Conservation (phyloP, 2,113 vertebrate species). For the Larimichthys crocea region DNA sequence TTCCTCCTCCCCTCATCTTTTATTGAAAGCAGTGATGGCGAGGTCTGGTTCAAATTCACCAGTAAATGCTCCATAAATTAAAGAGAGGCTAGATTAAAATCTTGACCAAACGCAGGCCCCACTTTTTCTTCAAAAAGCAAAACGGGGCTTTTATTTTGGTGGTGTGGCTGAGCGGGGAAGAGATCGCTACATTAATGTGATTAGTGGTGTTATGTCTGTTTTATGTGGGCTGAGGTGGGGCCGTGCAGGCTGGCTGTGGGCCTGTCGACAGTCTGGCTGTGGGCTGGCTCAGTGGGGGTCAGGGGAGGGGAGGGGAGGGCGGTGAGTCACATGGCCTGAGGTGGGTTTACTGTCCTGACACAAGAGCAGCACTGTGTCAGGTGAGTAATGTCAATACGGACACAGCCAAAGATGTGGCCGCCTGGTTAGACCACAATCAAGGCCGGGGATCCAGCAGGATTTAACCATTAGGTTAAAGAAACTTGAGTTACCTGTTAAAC, state of each 20-base stretch:
- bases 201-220: constrained; percentile 81
- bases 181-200: constrained; percentile 79
- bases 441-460: not conserved
- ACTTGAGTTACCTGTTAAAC: constrained; percentile 7
- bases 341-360: constrained; percentile 39
- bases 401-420: constrained; percentile 26
- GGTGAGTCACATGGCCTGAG: constrained; percentile 41
- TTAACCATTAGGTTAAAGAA: constrained; percentile 1
- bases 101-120: constrained; percentile 70
- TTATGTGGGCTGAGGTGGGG: constrained; percentile 78
- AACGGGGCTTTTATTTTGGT: constrained; percentile 70
- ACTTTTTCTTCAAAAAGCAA: constrained; percentile 62
- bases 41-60: constrained; percentile 81
- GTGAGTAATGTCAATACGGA: constrained; percentile 38
- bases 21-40: constrained; percentile 77
- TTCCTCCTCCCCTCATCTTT: constrained; percentile 59
- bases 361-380: constrained; percentile 40
- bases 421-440: constrained; percentile 30
- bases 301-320: not conserved
- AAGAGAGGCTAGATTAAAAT: constrained; percentile 76
- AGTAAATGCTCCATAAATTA: constrained; percentile 81
- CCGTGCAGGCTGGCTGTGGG: constrained; percentile 56
- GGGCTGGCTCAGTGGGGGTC: constrained; percentile 54
- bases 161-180: constrained; percentile 48
- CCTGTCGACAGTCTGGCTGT: constrained; percentile 60